Base-by-base conservation (phyloP, 1,140 invertebrate genomes). In the Fopius arisanus region DNA sequence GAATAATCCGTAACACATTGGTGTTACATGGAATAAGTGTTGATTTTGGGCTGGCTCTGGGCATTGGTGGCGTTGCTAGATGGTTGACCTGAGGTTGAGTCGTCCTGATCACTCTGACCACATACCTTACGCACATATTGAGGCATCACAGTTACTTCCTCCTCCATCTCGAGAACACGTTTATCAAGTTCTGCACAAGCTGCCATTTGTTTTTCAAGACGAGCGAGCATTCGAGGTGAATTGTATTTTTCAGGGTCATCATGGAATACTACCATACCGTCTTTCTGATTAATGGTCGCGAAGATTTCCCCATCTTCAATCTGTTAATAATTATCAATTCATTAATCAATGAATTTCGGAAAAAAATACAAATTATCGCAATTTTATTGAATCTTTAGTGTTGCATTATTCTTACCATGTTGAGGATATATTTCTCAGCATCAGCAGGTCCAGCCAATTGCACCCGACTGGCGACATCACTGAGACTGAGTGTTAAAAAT, bases 281-380 rank as follows among this genome's bases (percentile, higher is more conserved):
- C 97, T 87, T 97, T 97, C 88, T 98, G 96, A 89, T 98, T 98
- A 67, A 99, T 98, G 75, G 95, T 95, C 0, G 97, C 97, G 90
- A 94, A 98, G 77, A 99, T 98, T 90, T 98, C 96, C 67, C 95
- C 95, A 88, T 98, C 96, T 89, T 98, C 96, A 80, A 99, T 99
- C 97, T 98, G 81, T 29, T 14, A 19, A 65, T 33, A 33, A 65
- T 33, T 5, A 86, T 85, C 72, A 65, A 78, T 66, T 26, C 23
- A 29, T 63, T n/a, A 70, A 62, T 70, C 67, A 68, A 62, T 70
- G 62, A 19, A 19, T 66, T 51, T 65, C 23, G 3, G 33, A 37
- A 37, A 37, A 37, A 37, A 37, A 37, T 6, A 12, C 4, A 37
- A 37, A 37, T 37, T 37, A 4, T 37, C 4, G 12, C 4, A 37